These are phyloP conservation scores for Pseudorhombus dupliciocellatus DNA, from an alignment of 2,113 vertebrate genomes.

Conservation along the genomic window DNA sequence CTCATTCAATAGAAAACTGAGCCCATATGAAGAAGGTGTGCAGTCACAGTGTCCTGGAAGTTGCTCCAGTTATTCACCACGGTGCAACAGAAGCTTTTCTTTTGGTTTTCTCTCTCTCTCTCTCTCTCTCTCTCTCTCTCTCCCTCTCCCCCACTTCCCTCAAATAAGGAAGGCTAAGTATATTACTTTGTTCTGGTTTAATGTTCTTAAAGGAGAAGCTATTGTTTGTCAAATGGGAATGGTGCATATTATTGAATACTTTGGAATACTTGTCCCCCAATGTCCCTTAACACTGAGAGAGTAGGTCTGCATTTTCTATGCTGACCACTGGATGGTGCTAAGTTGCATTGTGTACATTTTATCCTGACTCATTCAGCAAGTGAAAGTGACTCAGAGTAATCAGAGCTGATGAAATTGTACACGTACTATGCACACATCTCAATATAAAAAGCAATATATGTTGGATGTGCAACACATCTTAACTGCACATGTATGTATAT, in stretches of 20 bases:
- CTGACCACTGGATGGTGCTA: constrained; percentile 40
- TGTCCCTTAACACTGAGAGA: not conserved
- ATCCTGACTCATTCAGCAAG: constrained; percentile 12
- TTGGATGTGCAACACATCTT: no score
- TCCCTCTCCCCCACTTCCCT: not conserved
- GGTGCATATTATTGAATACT: not conserved
- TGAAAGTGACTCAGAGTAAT: constrained; percentile 6
- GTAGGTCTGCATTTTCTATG: not conserved
- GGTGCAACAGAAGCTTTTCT: not conserved
- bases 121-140: not conserved
- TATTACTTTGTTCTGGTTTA: no score
- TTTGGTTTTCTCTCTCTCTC: not conserved
- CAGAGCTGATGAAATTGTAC: not conserved
- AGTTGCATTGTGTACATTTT: not conserved
- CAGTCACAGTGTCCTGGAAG: not conserved
- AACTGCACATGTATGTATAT: no score
- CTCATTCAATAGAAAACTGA: not conserved
- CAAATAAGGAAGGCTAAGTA: not conserved
- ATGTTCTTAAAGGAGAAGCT: no score
- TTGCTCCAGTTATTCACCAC: not conserved
- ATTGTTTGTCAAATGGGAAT: no score
- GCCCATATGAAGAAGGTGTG: not conserved
- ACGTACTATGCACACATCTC: not conserved
- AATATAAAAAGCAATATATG: not conserved
- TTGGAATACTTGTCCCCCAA: not conserved